Conservation (phyloP, 2,113 vertebrate species). For the Megalops atlanticus region DNA sequence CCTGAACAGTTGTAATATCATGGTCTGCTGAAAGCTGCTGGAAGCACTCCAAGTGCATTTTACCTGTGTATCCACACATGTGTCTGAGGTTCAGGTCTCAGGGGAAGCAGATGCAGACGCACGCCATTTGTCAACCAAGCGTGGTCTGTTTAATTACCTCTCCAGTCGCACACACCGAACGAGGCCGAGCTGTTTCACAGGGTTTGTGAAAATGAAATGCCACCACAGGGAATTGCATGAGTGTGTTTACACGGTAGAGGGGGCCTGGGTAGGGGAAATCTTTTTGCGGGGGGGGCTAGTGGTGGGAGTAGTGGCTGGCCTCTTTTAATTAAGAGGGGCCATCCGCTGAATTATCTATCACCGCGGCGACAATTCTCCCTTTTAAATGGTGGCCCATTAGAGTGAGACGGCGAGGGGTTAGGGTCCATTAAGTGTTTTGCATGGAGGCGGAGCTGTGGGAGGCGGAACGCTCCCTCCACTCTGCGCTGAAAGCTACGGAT, state of each 20-base stretch:
- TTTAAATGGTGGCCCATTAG: not conserved
- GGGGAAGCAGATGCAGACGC: too few species aligned
- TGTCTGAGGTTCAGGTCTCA: too few species aligned
- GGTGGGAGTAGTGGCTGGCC: not conserved
- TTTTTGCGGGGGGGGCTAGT: not conserved
- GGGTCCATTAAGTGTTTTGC: constrained; percentile 2
- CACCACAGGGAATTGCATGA: not conserved
- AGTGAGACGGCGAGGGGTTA: not conserved
- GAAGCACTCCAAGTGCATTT: too few species aligned
- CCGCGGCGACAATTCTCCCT: not conserved
- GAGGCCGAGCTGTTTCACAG: not conserved
- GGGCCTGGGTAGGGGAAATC: not conserved
- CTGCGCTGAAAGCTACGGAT: constrained; percentile 4
- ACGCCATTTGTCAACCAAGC: not conserved
- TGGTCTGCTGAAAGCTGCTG: too few species aligned
- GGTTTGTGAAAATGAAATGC: not conserved
- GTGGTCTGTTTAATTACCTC: not conserved
- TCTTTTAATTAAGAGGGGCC: not conserved
- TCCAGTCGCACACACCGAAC: not conserved
- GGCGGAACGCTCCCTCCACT: not conserved
- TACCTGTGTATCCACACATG: not conserved
- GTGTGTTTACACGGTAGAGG: not conserved
- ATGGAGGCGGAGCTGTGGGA: not conserved
- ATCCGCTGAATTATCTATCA: not conserved
- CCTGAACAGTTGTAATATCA: too few species aligned